Percentiles rank a stretch among this genome's conserved stretches.
Conservation (phyloP, 1,140 invertebrate species). For the Matsumurasca onukii region DNA sequence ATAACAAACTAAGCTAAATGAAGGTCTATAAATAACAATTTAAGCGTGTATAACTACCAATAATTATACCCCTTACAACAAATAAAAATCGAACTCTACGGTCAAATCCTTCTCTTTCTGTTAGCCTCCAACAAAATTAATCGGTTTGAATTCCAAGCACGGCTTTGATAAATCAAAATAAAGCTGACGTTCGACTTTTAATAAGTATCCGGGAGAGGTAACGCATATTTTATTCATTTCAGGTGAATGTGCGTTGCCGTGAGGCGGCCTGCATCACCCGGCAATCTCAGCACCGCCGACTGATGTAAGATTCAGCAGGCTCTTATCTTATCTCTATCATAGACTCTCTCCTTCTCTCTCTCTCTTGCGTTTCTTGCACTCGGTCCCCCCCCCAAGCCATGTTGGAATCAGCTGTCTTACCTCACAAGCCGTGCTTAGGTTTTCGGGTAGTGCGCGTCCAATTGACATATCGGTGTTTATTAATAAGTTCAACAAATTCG, state of each 20-base stretch:
- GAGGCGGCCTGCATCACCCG: too few relatives aligned
- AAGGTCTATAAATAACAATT: not conserved
- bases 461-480: too few relatives aligned
- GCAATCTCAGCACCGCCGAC: not conserved
- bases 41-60: not conserved
- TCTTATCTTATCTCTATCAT: too few relatives aligned
- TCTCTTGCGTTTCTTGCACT: not conserved
- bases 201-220: not conserved
- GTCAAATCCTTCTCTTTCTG: not conserved
- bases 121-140: too few relatives aligned
- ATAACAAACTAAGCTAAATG: not conserved
- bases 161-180: too few relatives aligned
- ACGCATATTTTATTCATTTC: conserved; percentile 11
- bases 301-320: not conserved
- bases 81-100: not conserved
- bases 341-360: too few relatives aligned
- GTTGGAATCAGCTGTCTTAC: not conserved
- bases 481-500: too few relatives aligned
- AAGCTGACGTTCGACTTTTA: not conserved
- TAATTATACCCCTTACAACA: not conserved
- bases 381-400: too few relatives aligned
- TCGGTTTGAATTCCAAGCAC: too few relatives aligned
- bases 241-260: conserved; percentile 26
- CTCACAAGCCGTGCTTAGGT: not conserved
- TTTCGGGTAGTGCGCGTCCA: too few relatives aligned